Evolutionary conservation across 2,888 invertebrate species (phyloP), one percentile per base, ranked within the genome.

Genomic region (Perizoma flavofasciatum): DNA sequence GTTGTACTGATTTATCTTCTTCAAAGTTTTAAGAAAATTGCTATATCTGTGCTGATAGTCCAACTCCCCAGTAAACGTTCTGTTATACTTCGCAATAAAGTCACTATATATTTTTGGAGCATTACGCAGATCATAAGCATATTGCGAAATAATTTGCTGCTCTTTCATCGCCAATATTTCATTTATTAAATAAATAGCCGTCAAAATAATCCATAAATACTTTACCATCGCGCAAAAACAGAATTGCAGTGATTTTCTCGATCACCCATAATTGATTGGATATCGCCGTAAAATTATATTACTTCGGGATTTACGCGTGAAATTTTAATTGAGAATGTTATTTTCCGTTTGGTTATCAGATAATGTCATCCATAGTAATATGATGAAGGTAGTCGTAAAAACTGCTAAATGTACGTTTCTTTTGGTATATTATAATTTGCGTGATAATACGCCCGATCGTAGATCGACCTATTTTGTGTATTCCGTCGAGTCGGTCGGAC

Each of bases 391-490:
- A 67, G 65, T 69, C 66, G 69, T 74, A 72, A 75, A 75, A 78
- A 74, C 67, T 70, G 70, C 65, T 71, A 69, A 72, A 75, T 74
- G 68, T 69, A 59, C 57, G 70, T 63, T 68, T 68, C 69, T 70
- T 73, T 67, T 59, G 64, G 69, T 71, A 73, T 78, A 79, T 79
- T 76, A 83, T 82, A 82, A 83, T 81, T 81, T 83, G 75, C 71
- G 69, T 69, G 75, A 76, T 75, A 79, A 72, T 77, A 74, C 74
- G 75, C 71, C 73, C 67, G 56, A 68, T 71, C 75, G 70, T 72
- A 64, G 80, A 73, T 70, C 82, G 75, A 82, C 85, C 85, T 77
- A 79, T 85, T 83, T 73, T 71, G 63, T 83, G 83, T 84, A 54
- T 59, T 66, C 64, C 63, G 67, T 56, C 61, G 68, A 66, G 67